Percentiles rank a stretch among this genome's conserved stretches.
Conservation (phyloP, 2,113 vertebrate genomes). For the Propithecus coquereli region DNA sequence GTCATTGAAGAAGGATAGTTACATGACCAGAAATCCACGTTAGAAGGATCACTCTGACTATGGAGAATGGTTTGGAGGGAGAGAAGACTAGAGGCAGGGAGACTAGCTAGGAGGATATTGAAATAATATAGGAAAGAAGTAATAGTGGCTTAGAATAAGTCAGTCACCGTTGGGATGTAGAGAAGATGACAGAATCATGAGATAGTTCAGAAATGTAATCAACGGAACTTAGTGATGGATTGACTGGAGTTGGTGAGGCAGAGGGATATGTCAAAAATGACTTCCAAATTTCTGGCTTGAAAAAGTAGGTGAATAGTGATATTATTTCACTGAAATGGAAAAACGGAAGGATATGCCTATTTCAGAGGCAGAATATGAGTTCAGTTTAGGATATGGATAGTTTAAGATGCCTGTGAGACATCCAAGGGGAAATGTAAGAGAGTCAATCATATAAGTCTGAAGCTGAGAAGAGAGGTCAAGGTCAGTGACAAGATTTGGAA, state of each 20-base stretch:
- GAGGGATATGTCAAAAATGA: background rate
- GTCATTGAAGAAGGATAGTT: background rate
- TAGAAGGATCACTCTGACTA: background rate
- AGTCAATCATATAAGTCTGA: background rate
- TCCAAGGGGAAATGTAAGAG: background rate
- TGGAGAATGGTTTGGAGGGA: background rate
- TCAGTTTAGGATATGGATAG: background rate
- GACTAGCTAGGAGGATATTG: background rate
- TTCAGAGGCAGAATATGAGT: background rate
- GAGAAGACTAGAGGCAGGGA: background rate
- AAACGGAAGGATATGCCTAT: background rate
- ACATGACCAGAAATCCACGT: background rate
- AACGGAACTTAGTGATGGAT: background rate
- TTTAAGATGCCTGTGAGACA: background rate
- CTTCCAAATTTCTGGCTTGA: constrained; percentile 20
- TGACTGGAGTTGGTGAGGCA: background rate
- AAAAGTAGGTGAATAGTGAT: constrained; percentile 6
- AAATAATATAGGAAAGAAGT: background rate
- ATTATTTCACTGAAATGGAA: background rate
- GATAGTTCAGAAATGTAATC: background rate
- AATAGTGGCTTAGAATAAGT: background rate
- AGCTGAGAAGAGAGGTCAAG: constrained; percentile 12
- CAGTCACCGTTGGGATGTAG: background rate
- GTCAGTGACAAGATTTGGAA: background rate
- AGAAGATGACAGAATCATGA: background rate